Evolutionary conservation across 2,888 invertebrate species (phyloP).

Genomic region (Elmis aenea): DNA sequence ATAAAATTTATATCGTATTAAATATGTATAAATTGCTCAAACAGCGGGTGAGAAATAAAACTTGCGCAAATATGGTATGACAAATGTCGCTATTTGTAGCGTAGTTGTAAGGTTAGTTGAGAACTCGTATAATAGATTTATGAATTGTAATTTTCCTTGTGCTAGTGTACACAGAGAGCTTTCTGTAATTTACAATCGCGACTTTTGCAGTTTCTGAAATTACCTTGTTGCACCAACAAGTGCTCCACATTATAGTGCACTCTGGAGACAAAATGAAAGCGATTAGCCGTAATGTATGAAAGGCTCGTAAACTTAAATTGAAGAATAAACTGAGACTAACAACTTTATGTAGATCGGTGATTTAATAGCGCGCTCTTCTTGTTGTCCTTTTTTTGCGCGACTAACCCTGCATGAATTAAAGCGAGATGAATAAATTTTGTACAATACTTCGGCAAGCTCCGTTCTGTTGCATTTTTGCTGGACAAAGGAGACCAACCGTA

Average conservation of each 20-base stretch:
- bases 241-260: constrained; percentile 11
- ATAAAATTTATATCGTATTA: too few species aligned
- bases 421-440: neutral
- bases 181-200: constrained; percentile 13
- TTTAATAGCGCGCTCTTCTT: constrained; percentile 3
- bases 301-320: constrained; percentile 20
- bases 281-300: constrained; percentile 15
- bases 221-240: constrained; percentile 21
- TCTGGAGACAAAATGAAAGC: constrained; percentile 7
- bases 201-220: constrained; percentile 16
- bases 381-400: neutral
- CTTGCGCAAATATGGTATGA: too few species aligned
- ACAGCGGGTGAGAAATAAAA: too few species aligned
- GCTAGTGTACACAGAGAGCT: constrained; percentile 16
- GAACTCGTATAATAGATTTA: constrained; percentile 13
- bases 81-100: too few species aligned
- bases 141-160: constrained; percentile 19
- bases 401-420: too few species aligned
- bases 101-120: constrained; percentile 2
- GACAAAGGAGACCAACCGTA: constrained; percentile 30
- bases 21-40: too few species aligned
- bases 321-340: constrained; percentile 18
- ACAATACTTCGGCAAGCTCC: neutral
- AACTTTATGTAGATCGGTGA: constrained; percentile 11
- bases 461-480: constrained; percentile 13